Conservation (phyloP, 2,797 vertebrate species). For the Lemur catta region DNA sequence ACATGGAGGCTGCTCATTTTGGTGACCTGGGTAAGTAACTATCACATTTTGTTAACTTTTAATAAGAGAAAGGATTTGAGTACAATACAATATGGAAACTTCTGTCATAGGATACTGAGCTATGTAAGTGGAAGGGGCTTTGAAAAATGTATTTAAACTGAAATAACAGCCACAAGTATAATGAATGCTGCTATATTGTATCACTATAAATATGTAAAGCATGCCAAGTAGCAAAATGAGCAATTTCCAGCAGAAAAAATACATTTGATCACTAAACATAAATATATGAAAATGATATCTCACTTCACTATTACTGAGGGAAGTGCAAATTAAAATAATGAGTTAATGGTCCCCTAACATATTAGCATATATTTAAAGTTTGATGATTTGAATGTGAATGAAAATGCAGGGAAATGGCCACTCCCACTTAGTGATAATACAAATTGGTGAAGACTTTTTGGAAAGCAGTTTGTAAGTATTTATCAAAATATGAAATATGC, state of each 20-base stretch:
- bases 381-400: neutral
- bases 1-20: conserved; percentile 98
- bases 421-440: neutral
- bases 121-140: neutral
- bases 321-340: conserved; percentile 20
- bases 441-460: conserved; percentile 25
- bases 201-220: neutral
- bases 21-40: conserved; percentile 93
- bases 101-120: neutral
- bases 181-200: neutral
- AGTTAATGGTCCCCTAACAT: neutral
- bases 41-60: neutral
- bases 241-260: conserved; percentile 27
- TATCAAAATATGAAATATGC: neutral
- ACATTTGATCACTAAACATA: neutral
- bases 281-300: neutral
- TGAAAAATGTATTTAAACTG: conserved; percentile 9
- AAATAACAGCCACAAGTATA: neutral
- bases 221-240: neutral
- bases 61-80: neutral
- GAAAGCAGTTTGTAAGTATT: conserved; percentile 1
- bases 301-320: neutral
- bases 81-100: neutral
- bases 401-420: neutral
- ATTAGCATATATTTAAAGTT: conserved; percentile 32